These are phyloP conservation scores for Astropecten irregularis DNA, from an alignment of 53 echinoderm and acorn worm genomes.

Conservation along the genomic window DNA sequence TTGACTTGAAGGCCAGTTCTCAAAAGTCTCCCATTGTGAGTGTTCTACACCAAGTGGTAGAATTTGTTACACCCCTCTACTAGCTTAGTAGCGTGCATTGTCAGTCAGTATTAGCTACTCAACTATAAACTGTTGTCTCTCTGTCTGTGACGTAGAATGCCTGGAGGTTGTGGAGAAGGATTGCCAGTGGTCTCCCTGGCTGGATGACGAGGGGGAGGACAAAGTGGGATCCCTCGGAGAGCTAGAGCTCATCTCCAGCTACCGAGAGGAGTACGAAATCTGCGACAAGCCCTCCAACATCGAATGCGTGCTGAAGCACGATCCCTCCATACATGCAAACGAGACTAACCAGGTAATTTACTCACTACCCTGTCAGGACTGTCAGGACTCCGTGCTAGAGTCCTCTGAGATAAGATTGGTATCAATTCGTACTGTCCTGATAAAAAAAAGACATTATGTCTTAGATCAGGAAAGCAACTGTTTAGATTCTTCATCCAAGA, in stretches of 20 bases:
- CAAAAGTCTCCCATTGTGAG: too few relatives aligned
- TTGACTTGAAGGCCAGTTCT: too few relatives aligned
- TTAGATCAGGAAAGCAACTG: too few relatives aligned
- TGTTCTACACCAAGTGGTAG: too few relatives aligned
- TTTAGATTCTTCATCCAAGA: too few relatives aligned
- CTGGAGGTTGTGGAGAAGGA: not conserved
- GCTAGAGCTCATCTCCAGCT: slow-evolving; percentile 47
- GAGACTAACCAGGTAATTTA: slow-evolving; percentile 19
- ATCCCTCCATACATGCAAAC: slow-evolving; percentile 4
- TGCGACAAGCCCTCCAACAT: slow-evolving; percentile 23
- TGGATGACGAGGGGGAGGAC: slow-evolving; percentile 37
- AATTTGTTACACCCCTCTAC: too few relatives aligned
- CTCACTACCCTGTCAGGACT: not conserved
- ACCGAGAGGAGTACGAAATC: slow-evolving; percentile 25
- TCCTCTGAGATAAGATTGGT: too few relatives aligned
- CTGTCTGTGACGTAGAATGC: not conserved
- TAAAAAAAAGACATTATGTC: too few relatives aligned
- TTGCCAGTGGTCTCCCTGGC: slow-evolving; percentile 48
- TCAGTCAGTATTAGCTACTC: too few relatives aligned
- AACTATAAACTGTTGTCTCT: too few relatives aligned
- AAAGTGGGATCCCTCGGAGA: slow-evolving; percentile 46
- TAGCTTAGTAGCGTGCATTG: too few relatives aligned
- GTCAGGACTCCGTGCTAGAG: not conserved
- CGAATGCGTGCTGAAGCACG: slow-evolving; percentile 34
- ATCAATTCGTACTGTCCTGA: too few relatives aligned